Percentiles rank a stretch among this genome's conserved stretches.
Conservation (phyloP, 2,888 invertebrate species). For the Orthosia cruda region DNA sequence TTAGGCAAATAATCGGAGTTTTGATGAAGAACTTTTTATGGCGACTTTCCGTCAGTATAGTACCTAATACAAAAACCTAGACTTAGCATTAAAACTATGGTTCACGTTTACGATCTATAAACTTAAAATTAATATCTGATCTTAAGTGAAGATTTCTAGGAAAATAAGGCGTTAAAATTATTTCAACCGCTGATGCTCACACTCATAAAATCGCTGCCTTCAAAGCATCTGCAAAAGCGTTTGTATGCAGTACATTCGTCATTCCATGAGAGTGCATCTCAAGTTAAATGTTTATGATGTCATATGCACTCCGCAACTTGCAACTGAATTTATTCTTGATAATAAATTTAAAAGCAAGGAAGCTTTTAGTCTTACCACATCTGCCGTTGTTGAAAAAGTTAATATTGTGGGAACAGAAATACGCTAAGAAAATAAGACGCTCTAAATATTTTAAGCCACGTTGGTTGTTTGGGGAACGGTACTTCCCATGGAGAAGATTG, state of each 20-base stretch:
- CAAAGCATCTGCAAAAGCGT: conserved; percentile 3
- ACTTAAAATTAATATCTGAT: too few relatives aligned
- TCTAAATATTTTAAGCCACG: conserved; percentile 32
- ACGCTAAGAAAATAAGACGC: conserved; percentile 19
- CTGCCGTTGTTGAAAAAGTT: not conserved
- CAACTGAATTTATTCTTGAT: conserved; percentile 48
- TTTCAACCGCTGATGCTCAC: not conserved
- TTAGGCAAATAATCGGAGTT: not conserved
- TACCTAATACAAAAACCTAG: too few relatives aligned
- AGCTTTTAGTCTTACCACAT: conserved; percentile 24
- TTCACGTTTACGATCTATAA: too few relatives aligned
- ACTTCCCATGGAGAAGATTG: conserved; percentile 32
- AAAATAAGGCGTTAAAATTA: too few relatives aligned
- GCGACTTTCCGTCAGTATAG: too few relatives aligned
- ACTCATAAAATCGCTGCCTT: not conserved
- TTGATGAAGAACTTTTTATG: too few relatives aligned
- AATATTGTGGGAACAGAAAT: conserved; percentile 6
- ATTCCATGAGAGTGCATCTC: conserved; percentile 50
- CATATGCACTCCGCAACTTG: conserved; percentile 44
- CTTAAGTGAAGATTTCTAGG: too few relatives aligned
- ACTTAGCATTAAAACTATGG: too few relatives aligned
- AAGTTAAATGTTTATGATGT: conserved; percentile 58
- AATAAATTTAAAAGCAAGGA: conserved; percentile 50
- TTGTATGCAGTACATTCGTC: conserved; percentile 31
- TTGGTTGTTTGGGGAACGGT: conserved; percentile 7